A percentile compares a stretch with the other conserved stretches of the same genome.
phyloP scores from a whole-genome alignment of 2,888 invertebrate species.

The Mechanitis messenoides region DNA sequence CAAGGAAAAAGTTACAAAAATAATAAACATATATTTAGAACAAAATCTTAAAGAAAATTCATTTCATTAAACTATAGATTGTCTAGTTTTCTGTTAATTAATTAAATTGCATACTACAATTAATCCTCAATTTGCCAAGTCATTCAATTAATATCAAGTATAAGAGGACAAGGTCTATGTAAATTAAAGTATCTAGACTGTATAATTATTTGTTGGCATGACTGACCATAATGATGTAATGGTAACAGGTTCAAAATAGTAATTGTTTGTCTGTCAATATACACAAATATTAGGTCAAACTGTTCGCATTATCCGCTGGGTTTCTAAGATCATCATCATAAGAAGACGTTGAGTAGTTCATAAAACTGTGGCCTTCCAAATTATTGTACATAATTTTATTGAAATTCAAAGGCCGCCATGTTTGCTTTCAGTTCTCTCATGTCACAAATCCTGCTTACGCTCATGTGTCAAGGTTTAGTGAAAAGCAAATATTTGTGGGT shows the following conservation, averaged over 20 bases:
- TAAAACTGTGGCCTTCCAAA: conserved; percentile 10
- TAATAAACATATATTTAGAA: too few relatives aligned
- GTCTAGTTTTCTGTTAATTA: too few relatives aligned
- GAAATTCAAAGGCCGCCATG: conserved; percentile 24
- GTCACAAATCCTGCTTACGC: conserved; percentile 45
- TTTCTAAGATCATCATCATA: neutral
- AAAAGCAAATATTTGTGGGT: conserved; percentile 46
- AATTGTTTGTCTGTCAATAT: neutral
- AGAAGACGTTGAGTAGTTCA: neutral
- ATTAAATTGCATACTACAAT: too few relatives aligned
- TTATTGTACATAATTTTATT: conserved; percentile 18
- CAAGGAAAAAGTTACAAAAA: too few relatives aligned
- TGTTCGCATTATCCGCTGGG: neutral
- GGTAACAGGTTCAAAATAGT: neutral
- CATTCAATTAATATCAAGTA: too few relatives aligned
- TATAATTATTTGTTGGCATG: neutral
- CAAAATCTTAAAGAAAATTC: too few relatives aligned
- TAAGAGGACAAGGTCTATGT: too few relatives aligned
- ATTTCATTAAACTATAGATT: too few relatives aligned
- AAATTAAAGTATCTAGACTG: neutral
- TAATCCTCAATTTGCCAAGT: too few relatives aligned
- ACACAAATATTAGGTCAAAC: neutral
- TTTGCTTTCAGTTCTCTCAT: conserved; percentile 24
- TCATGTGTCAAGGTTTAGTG: conserved; percentile 50
- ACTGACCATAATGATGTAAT: neutral